Evolutionary conservation across 2,888 invertebrate species (phyloP).

Genomic region (Pheosia tremula): DNA sequence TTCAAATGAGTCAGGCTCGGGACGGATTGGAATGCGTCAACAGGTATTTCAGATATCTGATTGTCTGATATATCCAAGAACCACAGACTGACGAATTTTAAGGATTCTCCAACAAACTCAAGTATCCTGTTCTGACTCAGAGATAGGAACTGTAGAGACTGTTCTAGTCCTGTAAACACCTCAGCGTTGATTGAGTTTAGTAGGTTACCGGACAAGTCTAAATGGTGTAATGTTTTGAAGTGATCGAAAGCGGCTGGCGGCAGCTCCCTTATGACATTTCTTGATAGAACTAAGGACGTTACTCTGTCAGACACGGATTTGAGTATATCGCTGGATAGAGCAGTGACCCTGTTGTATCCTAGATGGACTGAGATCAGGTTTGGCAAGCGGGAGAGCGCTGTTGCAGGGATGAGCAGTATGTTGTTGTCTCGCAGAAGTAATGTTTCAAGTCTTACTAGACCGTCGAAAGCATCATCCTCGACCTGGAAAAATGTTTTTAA

Average conservation of each 20-base stretch:
- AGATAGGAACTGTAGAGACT: slow-evolving; percentile 88
- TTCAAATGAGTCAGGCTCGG: slow-evolving; percentile 89
- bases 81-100: slow-evolving; percentile 86
- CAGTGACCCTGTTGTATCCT: slow-evolving; percentile 94
- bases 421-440: slow-evolving; percentile 94
- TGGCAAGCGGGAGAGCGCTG: slow-evolving; percentile 91
- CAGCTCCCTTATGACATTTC: slow-evolving; percentile 94
- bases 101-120: slow-evolving; percentile 86
- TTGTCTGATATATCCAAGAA: slow-evolving; percentile 92
- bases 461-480: slow-evolving; percentile 95
- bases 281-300: slow-evolving; percentile 89
- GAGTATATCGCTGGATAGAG: slow-evolving; percentile 91
- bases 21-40: slow-evolving; percentile 87
- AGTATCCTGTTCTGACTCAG: slow-evolving; percentile 90
- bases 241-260: slow-evolving; percentile 92
- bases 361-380: slow-evolving; percentile 89
- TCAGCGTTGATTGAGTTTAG: slow-evolving; percentile 88
- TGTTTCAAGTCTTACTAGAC: slow-evolving; percentile 89
- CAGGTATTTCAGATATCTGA: slow-evolving; percentile 88
- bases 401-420: slow-evolving; percentile 92
- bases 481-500: slow-evolving; percentile 82
- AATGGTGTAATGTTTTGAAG: slow-evolving; percentile 88
- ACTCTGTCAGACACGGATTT: slow-evolving; percentile 89
- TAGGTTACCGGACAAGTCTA: slow-evolving; percentile 93
- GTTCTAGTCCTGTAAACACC: slow-evolving; percentile 91